A percentile compares a stretch with the other conserved stretches of the same genome.
These are phyloP conservation scores for Deroplatys truncata DNA, from an alignment of 2,888 invertebrate genomes.

Conservation along the genomic window DNA sequence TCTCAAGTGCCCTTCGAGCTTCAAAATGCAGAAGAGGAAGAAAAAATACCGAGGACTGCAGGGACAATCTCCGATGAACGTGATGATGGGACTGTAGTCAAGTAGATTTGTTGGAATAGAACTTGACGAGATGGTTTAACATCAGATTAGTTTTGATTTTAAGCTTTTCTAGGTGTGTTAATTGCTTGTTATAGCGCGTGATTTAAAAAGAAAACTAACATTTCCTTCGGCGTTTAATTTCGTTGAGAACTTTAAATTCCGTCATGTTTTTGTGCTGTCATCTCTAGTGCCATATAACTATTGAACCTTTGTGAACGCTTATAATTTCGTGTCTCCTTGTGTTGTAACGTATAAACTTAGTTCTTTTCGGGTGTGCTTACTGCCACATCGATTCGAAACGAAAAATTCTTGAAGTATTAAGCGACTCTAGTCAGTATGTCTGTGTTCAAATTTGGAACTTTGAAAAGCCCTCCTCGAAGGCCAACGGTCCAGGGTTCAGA, in stretches of 20 bases:
- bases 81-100: conserved; percentile 1
- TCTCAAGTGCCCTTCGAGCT: not conserved
- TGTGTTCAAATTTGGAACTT: conserved; percentile 19
- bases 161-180: not conserved
- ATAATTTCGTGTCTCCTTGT: not conserved
- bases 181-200: not conserved
- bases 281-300: not conserved
- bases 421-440: conserved; percentile 9
- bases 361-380: not conserved
- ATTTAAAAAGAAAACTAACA: not conserved
- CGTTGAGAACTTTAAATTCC: not conserved
- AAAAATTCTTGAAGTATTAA: not conserved
- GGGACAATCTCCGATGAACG: not conserved
- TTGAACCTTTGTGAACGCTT: not conserved
- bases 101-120: not conserved
- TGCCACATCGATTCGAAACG: not conserved
- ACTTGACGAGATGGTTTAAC: not conserved
- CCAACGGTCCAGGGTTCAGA: conserved; percentile 23
- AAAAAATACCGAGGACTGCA: not conserved
- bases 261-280: not conserved
- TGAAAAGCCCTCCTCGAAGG: conserved; percentile 24
- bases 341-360: not conserved
- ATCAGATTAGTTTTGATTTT: not conserved
- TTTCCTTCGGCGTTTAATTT: not conserved
- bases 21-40: conserved; percentile 15